Conservation (phyloP, 35 echinoderm and acorn worm species). For the Nesometra sesokonis region DNA sequence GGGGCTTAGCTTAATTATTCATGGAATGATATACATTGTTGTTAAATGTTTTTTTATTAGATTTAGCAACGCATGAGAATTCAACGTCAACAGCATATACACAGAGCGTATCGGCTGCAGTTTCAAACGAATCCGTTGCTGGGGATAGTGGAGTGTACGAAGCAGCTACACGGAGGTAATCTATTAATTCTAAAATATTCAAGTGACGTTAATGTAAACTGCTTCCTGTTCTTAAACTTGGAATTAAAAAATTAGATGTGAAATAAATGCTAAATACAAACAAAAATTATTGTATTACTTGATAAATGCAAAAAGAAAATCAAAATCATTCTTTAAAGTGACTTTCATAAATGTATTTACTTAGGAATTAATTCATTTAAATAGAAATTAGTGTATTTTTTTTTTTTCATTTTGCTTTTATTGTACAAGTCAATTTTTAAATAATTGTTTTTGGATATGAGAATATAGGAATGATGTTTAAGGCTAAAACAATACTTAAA, state of each 20-base stretch:
- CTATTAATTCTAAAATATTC: neutral
- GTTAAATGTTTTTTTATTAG: neutral
- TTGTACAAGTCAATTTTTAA: too few relatives aligned
- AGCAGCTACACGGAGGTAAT: slow-evolving; percentile 73
- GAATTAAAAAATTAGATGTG: neutral
- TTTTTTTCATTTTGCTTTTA: too few relatives aligned
- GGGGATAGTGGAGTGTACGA: slow-evolving; percentile 98
- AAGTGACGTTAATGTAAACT: neutral
- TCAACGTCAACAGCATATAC: slow-evolving; percentile 8
- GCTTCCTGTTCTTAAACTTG: neutral
- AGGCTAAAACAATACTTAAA: too few relatives aligned
- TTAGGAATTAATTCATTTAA: too few relatives aligned
- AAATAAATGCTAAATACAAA: too few relatives aligned
- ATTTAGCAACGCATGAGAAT: slow-evolving; percentile 26
- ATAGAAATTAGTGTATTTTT: too few relatives aligned
- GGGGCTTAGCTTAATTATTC: neutral
- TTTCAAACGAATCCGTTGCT: slow-evolving; percentile 88
- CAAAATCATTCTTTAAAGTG: too few relatives aligned
- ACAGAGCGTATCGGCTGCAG: slow-evolving; percentile 82
- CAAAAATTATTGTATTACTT: too few relatives aligned
- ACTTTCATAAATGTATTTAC: too few relatives aligned
- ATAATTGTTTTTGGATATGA: too few relatives aligned
- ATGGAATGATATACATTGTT: neutral
- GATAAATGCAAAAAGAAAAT: too few relatives aligned
- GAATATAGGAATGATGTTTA: too few relatives aligned